These are phyloP conservation scores for Gastracanthus pulcherrimus DNA, from an alignment of 2,888 invertebrate species.

Conservation along the genomic window DNA sequence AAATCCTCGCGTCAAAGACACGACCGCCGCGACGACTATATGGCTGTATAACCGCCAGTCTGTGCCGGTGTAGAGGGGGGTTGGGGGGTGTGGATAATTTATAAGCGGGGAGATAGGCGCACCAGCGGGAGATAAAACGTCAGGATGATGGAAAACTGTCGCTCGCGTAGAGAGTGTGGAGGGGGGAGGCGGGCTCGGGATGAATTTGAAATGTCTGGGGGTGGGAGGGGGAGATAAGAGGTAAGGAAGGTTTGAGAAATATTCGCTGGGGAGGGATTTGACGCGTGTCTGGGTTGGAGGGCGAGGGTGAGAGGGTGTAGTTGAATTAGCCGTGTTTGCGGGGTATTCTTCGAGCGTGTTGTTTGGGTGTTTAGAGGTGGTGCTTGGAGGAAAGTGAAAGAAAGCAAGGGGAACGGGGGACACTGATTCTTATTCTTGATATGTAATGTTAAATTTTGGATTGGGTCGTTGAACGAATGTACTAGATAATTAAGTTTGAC, in stretches of 20 bases:
- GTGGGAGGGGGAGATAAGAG: conserved; percentile 21
- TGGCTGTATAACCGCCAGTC: neutral
- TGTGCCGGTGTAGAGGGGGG: neutral
- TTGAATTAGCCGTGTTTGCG: conserved; percentile 12
- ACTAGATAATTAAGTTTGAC: no score
- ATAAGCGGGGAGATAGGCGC: conserved; percentile 17
- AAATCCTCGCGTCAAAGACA: conserved; percentile 21
- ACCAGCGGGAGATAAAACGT: conserved; percentile 27
- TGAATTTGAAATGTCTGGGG: conserved; percentile 42
- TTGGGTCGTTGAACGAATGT: no score
- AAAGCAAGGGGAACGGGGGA: no score
- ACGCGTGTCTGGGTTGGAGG: neutral
- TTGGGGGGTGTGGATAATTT: conserved; percentile 36
- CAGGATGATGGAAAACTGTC: conserved; percentile 44
- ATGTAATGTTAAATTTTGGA: no score
- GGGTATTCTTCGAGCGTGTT: neutral
- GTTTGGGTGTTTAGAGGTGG: no score
- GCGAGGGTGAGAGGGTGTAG: no score
- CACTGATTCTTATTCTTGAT: no score
- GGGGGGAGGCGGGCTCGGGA: neutral
- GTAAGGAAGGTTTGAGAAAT: conserved; percentile 35
- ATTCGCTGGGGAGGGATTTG: neutral
- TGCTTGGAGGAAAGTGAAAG: no score
- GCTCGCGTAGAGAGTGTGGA: neutral
- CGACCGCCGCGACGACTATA: neutral